Evolutionary conservation across 2,113 vertebrate genomes (phyloP).

Genomic region (Raja brachyura): DNA sequence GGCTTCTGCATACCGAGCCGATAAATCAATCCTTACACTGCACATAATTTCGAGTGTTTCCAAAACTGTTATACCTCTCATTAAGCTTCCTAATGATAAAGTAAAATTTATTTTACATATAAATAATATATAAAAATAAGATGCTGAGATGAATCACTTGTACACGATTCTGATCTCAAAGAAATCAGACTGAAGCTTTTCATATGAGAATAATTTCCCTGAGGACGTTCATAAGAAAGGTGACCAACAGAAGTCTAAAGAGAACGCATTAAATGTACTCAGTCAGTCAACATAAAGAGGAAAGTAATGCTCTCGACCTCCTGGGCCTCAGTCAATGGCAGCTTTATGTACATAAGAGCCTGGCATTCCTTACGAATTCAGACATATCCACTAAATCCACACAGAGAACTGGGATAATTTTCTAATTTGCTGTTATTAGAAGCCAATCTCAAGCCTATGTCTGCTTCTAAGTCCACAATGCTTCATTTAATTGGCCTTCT

Average conservation of each 20-base stretch:
- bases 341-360: neutral
- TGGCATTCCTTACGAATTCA: neutral
- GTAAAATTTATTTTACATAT: neutral
- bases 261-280: neutral
- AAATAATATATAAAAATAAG: neutral
- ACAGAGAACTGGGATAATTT: neutral
- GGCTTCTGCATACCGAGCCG: too few relatives aligned
- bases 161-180: neutral
- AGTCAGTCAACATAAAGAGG: neutral
- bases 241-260: neutral
- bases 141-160: neutral
- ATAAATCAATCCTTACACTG: too few relatives aligned
- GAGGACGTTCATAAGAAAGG: neutral
- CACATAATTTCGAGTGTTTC: too few relatives aligned
- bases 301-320: neutral
- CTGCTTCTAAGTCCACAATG: neutral
- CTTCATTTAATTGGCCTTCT: slow-evolving; percentile 1
- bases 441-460: neutral
- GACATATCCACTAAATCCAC: neutral
- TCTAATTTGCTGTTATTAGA: neutral
- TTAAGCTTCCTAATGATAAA: neutral
- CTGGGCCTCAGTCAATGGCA: neutral
- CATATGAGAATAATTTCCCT: neutral
- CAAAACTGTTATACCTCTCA: neutral
- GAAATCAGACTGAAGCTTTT: neutral